Evolutionary conservation across 1,140 invertebrate genomes (phyloP), one percentile per base, ranked within the genome.

Genomic region (Dufourea novaeangliae): DNA sequence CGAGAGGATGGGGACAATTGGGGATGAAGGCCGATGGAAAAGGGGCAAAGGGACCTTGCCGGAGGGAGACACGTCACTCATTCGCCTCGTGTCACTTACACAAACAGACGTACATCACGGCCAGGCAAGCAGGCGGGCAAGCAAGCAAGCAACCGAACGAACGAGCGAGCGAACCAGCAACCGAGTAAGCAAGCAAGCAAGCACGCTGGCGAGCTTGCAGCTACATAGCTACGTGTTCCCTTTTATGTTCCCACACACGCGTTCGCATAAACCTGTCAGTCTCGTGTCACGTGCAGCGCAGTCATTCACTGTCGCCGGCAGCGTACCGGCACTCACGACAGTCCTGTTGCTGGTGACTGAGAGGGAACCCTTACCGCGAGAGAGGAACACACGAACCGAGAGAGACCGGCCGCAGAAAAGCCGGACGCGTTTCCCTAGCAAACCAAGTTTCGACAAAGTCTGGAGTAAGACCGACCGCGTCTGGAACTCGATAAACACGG

Each of bases 181-280:
- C 34, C 50, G 10, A 10, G 25, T 37, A 57, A 5, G 62, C 61
- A 22, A 29, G 62, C 71, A 29, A 25, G 50, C 89, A 89, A 85
- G 82, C 88, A 88, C 85, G 86, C 86, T 84, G 80, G 59, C 78
- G 54, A 80, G 87, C 88, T 89, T 84, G 79, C 83, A 86, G 79
- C 86, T 84, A 50, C 46, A 50, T 50, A 88, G 86, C 84, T 89
- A 91, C 89, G 90, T 90, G 89, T 89, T 91, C 88, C 90, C 91
- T 92, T 92, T 91, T 92, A 92, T 91, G 91, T 90, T 92, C 90
- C 90, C 91, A 91, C 90, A 91, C 90, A 88, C 88, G 88, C 87
- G 87, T 85, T 89, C 89, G 88, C 92, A 92, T 92, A 92, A 92
- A 92, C 91, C 91, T 92, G 92, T 92, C 92, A 92, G 91, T 92